Conservation (phyloP, 2,113 vertebrate species). For the Nibea albiflora region DNA sequence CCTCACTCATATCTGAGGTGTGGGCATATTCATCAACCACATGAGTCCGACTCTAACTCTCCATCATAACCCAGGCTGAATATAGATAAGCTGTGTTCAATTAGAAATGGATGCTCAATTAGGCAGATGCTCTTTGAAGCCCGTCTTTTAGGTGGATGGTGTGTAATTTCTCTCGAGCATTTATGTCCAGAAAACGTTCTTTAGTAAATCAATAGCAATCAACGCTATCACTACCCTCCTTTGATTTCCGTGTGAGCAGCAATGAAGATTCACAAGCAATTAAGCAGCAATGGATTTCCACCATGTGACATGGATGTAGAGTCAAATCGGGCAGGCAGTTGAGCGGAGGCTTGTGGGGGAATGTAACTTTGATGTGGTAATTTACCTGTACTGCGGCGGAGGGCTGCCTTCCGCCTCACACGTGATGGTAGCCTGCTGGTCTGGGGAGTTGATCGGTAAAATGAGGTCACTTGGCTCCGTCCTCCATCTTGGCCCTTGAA, state of each 20-base stretch:
- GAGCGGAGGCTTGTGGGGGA: background rate
- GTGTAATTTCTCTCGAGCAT: constrained; percentile 47
- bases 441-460: constrained; percentile 82
- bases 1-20: constrained; percentile 59
- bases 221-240: constrained; percentile 56
- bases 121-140: constrained; percentile 61
- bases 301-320: background rate
- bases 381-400: constrained; percentile 82
- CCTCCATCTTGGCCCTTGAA: constrained; percentile 85
- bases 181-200: constrained; percentile 55
- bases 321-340: background rate
- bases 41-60: constrained; percentile 25
- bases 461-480: constrained; percentile 83
- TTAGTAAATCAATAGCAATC: constrained; percentile 71
- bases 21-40: constrained; percentile 61
- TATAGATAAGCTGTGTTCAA: constrained; percentile 60
- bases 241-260: constrained; percentile 60
- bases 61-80: constrained; percentile 48
- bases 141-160: constrained; percentile 37
- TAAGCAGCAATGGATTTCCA: constrained; percentile 36
- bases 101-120: constrained; percentile 68
- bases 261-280: constrained; percentile 62
- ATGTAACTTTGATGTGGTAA: constrained; percentile 43
- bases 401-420: constrained; percentile 83
- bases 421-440: constrained; percentile 79